phyloP scores from a whole-genome alignment of 2,113 vertebrate genomes.

The Gambusia holbrooki region DNA sequence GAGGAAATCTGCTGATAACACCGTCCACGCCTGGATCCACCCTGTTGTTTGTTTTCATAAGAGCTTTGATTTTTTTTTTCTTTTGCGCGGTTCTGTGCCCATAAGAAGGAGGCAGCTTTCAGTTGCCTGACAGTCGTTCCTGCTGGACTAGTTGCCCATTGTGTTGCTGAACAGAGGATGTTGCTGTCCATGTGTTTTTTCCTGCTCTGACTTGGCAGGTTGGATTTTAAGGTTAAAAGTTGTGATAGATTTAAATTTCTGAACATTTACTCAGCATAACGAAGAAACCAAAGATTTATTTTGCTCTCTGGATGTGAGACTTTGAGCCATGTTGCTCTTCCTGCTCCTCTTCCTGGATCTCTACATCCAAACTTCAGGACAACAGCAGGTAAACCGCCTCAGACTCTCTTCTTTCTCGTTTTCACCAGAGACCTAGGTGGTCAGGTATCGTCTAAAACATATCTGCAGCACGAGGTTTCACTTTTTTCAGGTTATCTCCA shows the following conservation, averaged over 20 bases:
- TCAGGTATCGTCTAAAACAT: too few relatives aligned
- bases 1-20: slow-evolving; percentile 11
- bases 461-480: too few relatives aligned
- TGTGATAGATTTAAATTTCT: neutral
- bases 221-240: slow-evolving; percentile 2
- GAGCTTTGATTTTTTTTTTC: neutral
- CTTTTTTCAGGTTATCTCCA: neutral
- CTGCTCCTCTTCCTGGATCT: slow-evolving; percentile 37
- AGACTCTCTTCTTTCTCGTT: neutral
- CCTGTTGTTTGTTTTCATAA: neutral
- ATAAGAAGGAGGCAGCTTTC: slow-evolving; percentile 3
- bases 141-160: slow-evolving; percentile 1
- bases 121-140: neutral
- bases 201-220: slow-evolving; percentile 17
- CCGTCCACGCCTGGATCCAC: slow-evolving; percentile 24
- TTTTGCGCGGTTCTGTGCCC: neutral
- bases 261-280: neutral
- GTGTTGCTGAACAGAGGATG: slow-evolving; percentile 26
- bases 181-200: slow-evolving; percentile 36
- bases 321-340: slow-evolving; percentile 46
- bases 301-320: slow-evolving; percentile 37
- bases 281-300: neutral
- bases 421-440: neutral
- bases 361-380: slow-evolving; percentile 39
- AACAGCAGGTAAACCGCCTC: slow-evolving; percentile 57